Evolutionary conservation across 2,797 vertebrate species (phyloP), one percentile per base, ranked within the genome.

Genomic region (Ptychadena robeensis): DNA sequence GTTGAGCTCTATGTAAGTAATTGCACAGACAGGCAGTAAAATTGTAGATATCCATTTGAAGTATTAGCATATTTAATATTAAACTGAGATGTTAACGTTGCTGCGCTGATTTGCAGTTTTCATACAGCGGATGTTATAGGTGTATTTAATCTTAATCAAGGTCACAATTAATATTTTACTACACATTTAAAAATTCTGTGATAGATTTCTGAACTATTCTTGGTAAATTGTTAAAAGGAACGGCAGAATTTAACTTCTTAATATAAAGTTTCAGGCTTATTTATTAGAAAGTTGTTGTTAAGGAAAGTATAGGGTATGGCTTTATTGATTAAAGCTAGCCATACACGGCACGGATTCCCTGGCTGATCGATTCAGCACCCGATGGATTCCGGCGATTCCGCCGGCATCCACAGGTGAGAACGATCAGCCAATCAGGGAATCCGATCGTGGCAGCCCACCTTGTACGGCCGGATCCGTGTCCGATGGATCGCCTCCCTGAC

Each of bases 1-100:
- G n/a, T 73, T 68, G 57, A 70, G 53, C 70, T 72, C 44, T 22
- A 35, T 77, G 30, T 67, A 65, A 82, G 80, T 82, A 76, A 76
- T 82, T 75, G 28, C 53, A 82, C 35, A 65, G 40, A 59, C 28
- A 27, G 30, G 14, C 61, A 83, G 48, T 83, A 67, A 64, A 78
- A 79, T 65, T 57, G 35, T 31, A 78, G 57, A 34, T 64, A 65
- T 73, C 18, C 10, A 15, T 31, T 40, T 77, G 48, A 69, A 40
- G 66, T 48, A 82, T 75, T 71, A 75, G 65, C 72, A 61, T 75
- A 76, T 82, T 82, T 76, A 82, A 82, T 82, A 75, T 76, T 63
- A 69, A 61, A 75, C 57, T 40, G 38, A 32, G 61, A 27, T 72
- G 18, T 69, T 72, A 75, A 74, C 67, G 57, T n/a, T 59, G 69